Base-by-base conservation (phyloP, 2,797 vertebrate genomes). In the Fundulus diaphanus region DNA sequence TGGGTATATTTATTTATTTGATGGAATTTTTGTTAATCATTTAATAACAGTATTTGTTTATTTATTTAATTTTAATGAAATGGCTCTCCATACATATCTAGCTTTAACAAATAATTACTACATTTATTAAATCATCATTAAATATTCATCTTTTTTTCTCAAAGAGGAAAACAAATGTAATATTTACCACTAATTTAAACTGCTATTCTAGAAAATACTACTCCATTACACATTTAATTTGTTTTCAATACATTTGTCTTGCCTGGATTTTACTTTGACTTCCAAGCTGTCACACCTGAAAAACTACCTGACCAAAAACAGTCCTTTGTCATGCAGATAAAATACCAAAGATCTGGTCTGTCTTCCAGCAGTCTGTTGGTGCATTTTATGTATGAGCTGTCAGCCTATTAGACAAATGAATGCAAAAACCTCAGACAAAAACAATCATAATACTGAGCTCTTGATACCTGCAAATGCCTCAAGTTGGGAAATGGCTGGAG, bases 401-500 rank as follows among this genome's bases (percentile, higher is more conserved):
- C 81, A 84, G 57, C n/a, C 18, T 59, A 71, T 68, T 16, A 69
- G n/a, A 85, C 37, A 72, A 83, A 89, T 68, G 7, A 51, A 18
- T 40, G 24, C 33, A 56, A 42, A 80, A 74, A 37, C 35, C 15
- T n/a, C 71, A 75, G 48, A 73, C 66, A 66, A 69, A 70, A 49
- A 5, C 16, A 52, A 15, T 51, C 65, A 78, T n/a, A n/a, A n/a
- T 72, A 22, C 68, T 67, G 20, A 63, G 66, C 49, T 72, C n/a
- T 51, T 52, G 12, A 78, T 80, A 61, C 65, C 44, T 83, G 65
- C 18, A 76, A 66, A 74, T 73, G 44, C 68, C 78, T 9, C 67
- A 54, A 68, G 67, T 27, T 40, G 27, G 54, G 59, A 85, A 77
- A 88, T 76, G 57, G 80, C 83, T 85, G 54, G 56, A 68, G 37